phyloP scores from a whole-genome alignment of 2,113 vertebrate genomes.

The Cheilinus undulatus region DNA sequence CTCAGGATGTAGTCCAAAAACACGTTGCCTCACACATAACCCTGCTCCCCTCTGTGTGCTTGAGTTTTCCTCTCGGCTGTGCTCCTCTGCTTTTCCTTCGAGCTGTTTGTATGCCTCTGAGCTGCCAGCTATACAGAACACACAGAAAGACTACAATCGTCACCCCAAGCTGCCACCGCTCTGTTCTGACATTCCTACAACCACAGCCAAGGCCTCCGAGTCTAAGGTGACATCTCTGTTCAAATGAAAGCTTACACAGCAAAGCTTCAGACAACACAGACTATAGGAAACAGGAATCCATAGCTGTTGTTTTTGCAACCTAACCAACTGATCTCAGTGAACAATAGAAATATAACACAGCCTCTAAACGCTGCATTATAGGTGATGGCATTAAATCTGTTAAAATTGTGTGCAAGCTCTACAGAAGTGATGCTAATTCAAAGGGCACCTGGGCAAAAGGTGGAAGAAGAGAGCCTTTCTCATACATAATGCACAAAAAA shows the following conservation, averaged over 20 bases:
- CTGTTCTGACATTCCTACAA: neutral
- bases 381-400: too few relatives aligned
- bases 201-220: neutral
- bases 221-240: neutral
- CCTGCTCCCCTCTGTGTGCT: neutral
- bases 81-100: constrained; percentile 2
- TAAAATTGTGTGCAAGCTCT: neutral
- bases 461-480: neutral
- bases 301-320: neutral
- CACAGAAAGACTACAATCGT: neutral
- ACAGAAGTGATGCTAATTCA: neutral
- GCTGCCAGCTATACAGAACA: constrained; percentile 1
- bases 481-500: too few relatives aligned
- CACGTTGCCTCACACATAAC: neutral
- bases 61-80: neutral
- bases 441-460: too few relatives aligned
- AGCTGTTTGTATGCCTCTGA: constrained; percentile 5
- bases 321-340: neutral
- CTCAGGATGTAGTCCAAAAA: neutral
- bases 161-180: neutral
- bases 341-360: neutral
- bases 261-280: neutral
- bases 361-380: neutral
- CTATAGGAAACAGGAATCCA: neutral
- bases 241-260: neutral